These are phyloP conservation scores for Eospalax fontanierii DNA, from an alignment of 2,797 vertebrate species.

Conservation along the genomic window DNA sequence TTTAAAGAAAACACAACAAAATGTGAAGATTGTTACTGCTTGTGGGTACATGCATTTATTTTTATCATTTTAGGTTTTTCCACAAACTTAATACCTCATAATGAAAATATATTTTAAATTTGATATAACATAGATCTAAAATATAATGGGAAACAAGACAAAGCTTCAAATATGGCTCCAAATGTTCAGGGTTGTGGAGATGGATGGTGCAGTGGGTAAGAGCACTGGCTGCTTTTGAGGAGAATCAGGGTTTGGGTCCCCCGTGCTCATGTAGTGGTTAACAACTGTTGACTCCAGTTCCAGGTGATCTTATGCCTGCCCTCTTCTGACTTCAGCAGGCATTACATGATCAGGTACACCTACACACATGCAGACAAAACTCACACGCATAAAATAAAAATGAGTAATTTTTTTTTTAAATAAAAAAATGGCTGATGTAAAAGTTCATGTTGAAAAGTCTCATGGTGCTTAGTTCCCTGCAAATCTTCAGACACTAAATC, in stretches of 20 bases:
- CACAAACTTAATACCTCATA: background rate
- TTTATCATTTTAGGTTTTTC: slow-evolving; percentile 28
- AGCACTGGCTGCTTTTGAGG: no score
- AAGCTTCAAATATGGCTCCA: background rate
- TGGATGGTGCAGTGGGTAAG: no score
- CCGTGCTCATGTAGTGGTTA: no score
- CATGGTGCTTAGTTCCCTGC: background rate
- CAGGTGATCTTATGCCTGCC: no score
- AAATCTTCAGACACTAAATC: slow-evolving; percentile 6
- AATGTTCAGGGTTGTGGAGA: background rate
- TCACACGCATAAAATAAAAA: no score
- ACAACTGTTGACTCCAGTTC: no score
- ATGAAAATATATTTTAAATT: background rate
- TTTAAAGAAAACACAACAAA: slow-evolving; percentile 27
- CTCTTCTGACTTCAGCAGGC: no score
- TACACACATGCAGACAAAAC: no score
- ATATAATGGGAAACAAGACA: background rate
- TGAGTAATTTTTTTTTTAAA: no score
- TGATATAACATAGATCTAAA: slow-evolving; percentile 14
- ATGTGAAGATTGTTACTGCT: background rate
- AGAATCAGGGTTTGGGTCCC: no score
- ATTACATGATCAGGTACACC: no score
- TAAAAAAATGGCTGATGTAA: background rate
- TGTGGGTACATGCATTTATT: background rate
- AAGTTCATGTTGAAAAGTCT: slow-evolving; percentile 20